Conservation (phyloP, 2,113 vertebrate genomes). For the Odontophorus gujanensis region DNA sequence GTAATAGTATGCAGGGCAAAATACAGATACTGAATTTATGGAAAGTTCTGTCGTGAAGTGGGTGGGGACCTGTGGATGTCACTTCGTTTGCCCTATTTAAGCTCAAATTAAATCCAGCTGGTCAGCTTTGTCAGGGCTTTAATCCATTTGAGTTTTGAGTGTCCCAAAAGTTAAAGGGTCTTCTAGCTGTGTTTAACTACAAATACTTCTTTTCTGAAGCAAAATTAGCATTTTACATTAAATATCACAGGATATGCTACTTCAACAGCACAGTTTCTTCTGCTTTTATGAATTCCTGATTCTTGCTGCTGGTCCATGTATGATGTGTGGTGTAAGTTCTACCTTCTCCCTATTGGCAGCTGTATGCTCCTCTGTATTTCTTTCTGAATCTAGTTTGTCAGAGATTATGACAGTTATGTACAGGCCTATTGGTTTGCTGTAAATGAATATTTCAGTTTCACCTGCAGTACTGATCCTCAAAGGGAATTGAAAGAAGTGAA, state of each 20-base stretch:
- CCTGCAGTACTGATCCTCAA: neutral
- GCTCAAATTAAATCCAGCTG: neutral
- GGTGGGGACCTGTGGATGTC: neutral
- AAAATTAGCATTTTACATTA: neutral
- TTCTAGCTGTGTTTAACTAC: neutral
- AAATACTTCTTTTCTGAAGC: neutral
- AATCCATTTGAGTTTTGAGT: neutral
- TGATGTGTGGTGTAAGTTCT: neutral
- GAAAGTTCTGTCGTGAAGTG: neutral
- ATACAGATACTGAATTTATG: neutral
- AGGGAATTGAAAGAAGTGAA: neutral
- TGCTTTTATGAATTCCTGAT: neutral
- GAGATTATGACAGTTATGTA: neutral
- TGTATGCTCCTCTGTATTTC: neutral
- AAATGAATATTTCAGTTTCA: neutral
- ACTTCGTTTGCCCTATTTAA: fast-evolving
- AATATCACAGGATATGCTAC: neutral
- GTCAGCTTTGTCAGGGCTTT: neutral
- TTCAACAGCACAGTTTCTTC: neutral
- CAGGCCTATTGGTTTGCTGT: neutral
- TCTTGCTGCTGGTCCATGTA: neutral
- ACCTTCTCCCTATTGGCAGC: neutral
- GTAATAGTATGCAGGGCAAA: neutral
- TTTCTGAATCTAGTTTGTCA: neutral
- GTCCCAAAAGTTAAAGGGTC: neutral